Conservation (phyloP, 2,113 vertebrate species). For the Cynoglossus semilaevis region DNA sequence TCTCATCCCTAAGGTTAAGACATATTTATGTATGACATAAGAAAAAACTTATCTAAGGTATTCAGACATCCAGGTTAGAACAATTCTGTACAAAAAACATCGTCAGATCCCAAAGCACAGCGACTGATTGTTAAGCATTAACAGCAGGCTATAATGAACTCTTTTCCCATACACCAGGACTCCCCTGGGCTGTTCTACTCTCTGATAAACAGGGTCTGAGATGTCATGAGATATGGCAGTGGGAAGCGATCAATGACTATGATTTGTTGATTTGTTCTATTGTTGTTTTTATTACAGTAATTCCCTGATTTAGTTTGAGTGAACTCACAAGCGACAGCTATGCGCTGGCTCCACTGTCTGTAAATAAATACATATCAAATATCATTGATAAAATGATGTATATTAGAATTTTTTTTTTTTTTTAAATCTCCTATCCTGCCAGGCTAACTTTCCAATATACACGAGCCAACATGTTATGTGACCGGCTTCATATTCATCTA, state of each 20-base stretch:
- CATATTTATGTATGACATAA: conserved; percentile 34
- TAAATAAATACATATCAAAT: conserved; percentile 67
- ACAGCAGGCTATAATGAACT: conserved; percentile 7
- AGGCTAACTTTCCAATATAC: conserved; percentile 50
- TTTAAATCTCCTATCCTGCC: conserved; percentile 38
- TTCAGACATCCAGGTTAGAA: conserved; percentile 43
- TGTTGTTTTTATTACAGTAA: conserved; percentile 3
- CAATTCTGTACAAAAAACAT: conserved; percentile 43
- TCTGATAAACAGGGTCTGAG: conserved; percentile 59
- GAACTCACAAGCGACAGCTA: conserved; percentile 46
- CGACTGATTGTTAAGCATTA: conserved; percentile 3
- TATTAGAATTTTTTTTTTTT: conserved; percentile 39
- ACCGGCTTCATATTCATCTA: conserved; percentile 61
- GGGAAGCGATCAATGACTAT: conserved; percentile 43
- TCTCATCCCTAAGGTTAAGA: conserved; percentile 26
- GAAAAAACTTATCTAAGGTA: conserved; percentile 29
- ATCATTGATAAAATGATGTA: conserved; percentile 42
- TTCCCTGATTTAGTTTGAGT: conserved; percentile 65
- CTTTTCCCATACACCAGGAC: conserved; percentile 33
- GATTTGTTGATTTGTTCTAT: too few relatives aligned
- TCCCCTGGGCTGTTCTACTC: conserved; percentile 39
- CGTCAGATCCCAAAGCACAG: conserved; percentile 34
- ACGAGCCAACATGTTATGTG: conserved; percentile 56
- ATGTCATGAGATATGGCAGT: conserved; percentile 64
- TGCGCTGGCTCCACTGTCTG: conserved; percentile 33